Conservation (phyloP, 2,797 vertebrate genomes). For the Ctenochaetus hawaiiensis region DNA sequence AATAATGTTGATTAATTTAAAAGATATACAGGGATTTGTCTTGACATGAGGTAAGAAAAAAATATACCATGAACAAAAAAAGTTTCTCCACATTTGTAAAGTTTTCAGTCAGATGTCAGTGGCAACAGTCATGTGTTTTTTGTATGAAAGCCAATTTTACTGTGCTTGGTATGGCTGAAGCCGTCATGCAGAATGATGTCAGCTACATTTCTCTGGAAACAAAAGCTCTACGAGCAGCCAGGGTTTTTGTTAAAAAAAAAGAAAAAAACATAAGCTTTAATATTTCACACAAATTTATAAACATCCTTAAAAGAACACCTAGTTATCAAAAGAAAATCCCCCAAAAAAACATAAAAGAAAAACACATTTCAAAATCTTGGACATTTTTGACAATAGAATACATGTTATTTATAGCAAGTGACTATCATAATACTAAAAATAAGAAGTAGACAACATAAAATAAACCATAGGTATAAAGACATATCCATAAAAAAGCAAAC, state of each 20-base stretch:
- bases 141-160: background rate
- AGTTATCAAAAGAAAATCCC: background rate
- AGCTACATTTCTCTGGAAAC: background rate
- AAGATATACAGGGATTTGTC: background rate
- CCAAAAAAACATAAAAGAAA: too few relatives aligned
- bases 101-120: constrained; percentile 12
- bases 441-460: background rate
- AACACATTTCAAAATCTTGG: background rate
- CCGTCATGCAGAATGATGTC: background rate
- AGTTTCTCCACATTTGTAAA: background rate
- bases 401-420: background rate
- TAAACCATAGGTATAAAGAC: background rate
- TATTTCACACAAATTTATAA: background rate
- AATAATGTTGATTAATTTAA: constrained; percentile 11
- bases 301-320: background rate
- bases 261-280: too few relatives aligned
- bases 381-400: background rate
- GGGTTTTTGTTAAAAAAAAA: background rate
- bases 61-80: background rate
- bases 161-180: constrained; percentile 9
- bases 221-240: background rate
- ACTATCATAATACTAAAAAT: background rate
- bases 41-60: background rate
- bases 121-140: background rate
- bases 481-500: background rate